Base-by-base conservation (phyloP, 2,888 invertebrate genomes). In the Therioaphis trifolii region DNA sequence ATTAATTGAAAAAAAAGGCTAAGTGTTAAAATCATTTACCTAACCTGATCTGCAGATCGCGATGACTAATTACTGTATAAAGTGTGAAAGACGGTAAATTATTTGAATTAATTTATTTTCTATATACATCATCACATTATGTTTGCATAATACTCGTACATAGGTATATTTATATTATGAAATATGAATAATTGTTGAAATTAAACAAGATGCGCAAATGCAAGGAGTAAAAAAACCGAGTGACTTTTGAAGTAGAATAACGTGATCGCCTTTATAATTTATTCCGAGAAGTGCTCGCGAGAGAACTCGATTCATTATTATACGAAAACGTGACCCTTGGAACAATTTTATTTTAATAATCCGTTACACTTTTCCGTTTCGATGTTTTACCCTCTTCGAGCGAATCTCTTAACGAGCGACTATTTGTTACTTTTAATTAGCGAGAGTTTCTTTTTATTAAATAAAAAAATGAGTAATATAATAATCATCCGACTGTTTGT, bases 341-440 rank as follows among this genome's bases (percentile, higher is more conserved):
- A 71, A 69, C 46, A 49, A 29, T 82, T 79, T 69, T 43, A 55
- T 79, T 79, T 82, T 72, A 82, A 82, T 82, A 82, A 82, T 82
- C 80, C 49, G 80, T 63, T 63, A 46, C 71, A 58, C 49, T 82
- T 82, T 79, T 55, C 52, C 71, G 24, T 80, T 80, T 82, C 29
- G 61, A 63, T 40, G 63, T 82, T 82, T 35, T 80, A 71, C 80
- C 80, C 80, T 82, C 72, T 63, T 18, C 35, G 24, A 11, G 63
- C 5, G 21, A 49, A 72, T 46, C 58, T 49, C 35, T 49, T 82
- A 82, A 82, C 72, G 80, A 82, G 80, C 72, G 72, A 82, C 80
- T 82, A 82, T 82, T 72, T 72, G 80, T 82, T 72, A 82, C 80
- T 82, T 82, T 72, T 82, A 82, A 82, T 82, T 82, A 82, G 80